These are phyloP conservation scores for Globodera rostochiensis DNA, from an alignment of 1,140 invertebrate genomes.

Conservation along the genomic window DNA sequence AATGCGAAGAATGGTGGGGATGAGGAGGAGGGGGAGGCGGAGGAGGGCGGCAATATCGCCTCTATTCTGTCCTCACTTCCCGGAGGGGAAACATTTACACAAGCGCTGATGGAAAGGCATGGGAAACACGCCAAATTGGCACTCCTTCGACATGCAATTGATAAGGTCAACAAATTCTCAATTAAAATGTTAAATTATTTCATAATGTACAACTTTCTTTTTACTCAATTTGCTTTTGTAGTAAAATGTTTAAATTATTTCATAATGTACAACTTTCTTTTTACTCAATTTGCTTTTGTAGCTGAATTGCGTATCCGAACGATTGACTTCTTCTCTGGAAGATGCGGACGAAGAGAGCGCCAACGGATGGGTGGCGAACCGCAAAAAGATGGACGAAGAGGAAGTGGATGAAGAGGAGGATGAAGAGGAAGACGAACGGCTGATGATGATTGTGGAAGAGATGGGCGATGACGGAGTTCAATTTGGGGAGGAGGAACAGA, in stretches of 20 bases:
- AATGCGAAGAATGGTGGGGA: background rate
- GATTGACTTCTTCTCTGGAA: background rate
- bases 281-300: background rate
- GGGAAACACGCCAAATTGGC: background rate
- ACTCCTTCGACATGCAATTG: background rate
- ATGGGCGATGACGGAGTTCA: background rate
- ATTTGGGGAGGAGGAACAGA: background rate
- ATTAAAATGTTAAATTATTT: background rate
- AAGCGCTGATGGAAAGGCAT: background rate
- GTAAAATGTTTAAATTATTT: background rate
- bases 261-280: background rate
- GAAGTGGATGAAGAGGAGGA: background rate
- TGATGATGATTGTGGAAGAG: slow-evolving; percentile 2
- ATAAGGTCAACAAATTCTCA: background rate
- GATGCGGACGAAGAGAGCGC: background rate
- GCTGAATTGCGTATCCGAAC: background rate
- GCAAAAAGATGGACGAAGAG: background rate
- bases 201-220: background rate
- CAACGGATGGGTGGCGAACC: background rate
- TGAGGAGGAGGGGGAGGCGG: background rate
- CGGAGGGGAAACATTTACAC: background rate
- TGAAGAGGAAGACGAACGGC: background rate
- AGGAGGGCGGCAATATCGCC: background rate
- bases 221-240: background rate
- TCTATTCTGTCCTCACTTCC: background rate